Conservation (phyloP, 2,888 invertebrate genomes). For the Temnothorax rugatulus region DNA sequence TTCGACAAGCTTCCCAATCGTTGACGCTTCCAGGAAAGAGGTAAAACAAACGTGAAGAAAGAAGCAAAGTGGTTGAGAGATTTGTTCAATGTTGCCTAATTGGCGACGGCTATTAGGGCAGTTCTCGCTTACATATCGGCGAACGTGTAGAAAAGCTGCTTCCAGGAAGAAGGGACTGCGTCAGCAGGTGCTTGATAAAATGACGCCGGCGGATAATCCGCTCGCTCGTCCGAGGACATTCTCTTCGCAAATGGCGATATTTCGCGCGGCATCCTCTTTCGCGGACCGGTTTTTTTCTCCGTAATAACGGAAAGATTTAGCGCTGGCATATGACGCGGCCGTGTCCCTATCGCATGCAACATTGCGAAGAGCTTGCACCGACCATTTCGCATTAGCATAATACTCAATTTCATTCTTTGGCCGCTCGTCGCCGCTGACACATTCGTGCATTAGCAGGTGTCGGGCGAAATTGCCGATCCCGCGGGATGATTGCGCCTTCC, state of each 20-base stretch:
- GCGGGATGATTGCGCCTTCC: slow-evolving; percentile 55
- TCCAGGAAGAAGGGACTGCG: slow-evolving; percentile 39
- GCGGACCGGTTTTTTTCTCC: slow-evolving; percentile 51
- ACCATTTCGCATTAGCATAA: slow-evolving; percentile 51
- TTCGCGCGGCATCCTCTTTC: slow-evolving; percentile 49
- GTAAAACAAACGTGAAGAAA: not conserved
- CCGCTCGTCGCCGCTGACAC: slow-evolving; percentile 63
- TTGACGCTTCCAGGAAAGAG: slow-evolving; percentile 6
- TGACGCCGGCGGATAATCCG: slow-evolving; percentile 45
- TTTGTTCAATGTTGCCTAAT: slow-evolving; percentile 39
- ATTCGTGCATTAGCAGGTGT: slow-evolving; percentile 69
- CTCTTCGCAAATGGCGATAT: slow-evolving; percentile 36
- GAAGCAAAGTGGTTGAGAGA: not conserved
- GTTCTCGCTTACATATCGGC: slow-evolving; percentile 20
- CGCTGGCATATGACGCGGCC: slow-evolving; percentile 29
- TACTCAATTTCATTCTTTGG: slow-evolving; percentile 59
- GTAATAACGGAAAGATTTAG: slow-evolving; percentile 53
- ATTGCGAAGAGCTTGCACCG: slow-evolving; percentile 40
- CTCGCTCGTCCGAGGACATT: slow-evolving; percentile 37
- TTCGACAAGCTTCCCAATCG: not conserved
- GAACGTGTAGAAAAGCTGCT: slow-evolving; percentile 27
- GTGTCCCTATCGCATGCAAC: slow-evolving; percentile 45
- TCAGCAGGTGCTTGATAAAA: slow-evolving; percentile 52
- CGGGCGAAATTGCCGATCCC: slow-evolving; percentile 63
- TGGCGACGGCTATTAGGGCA: slow-evolving; percentile 28